These are phyloP conservation scores for Megaleporinus macrocephalus DNA, from an alignment of 2,113 vertebrate species.

Conservation along the genomic window DNA sequence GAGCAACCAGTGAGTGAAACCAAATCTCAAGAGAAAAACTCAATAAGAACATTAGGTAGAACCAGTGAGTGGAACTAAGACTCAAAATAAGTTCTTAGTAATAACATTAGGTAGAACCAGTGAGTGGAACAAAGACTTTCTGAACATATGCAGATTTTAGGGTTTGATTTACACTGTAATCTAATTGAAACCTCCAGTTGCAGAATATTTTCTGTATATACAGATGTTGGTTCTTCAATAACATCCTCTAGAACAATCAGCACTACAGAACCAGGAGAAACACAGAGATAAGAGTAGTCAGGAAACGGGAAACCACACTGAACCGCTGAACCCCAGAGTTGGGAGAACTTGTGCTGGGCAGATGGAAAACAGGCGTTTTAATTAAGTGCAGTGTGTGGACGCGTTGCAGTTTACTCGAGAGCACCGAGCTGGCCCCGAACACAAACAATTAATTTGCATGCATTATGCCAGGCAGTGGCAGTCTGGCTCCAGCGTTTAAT, in stretches of 20 bases:
- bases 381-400: conserved; percentile 50
- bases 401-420: conserved; percentile 25
- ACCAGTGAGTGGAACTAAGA: no score
- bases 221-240: not conserved
- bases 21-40: no score
- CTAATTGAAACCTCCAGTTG: not conserved
- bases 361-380: conserved; percentile 50
- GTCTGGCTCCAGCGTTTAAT: conserved; percentile 11
- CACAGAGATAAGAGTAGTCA: not conserved
- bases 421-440: conserved; percentile 29
- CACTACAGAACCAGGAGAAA: not conserved
- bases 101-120: no score
- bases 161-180: no score
- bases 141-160: no score
- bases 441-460: conserved; percentile 51
- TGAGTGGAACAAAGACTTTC: no score
- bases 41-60: no score
- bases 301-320: conserved; percentile 12
- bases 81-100: no score
- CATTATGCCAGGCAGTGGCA: conserved; percentile 38
- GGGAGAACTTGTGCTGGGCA: conserved; percentile 40
- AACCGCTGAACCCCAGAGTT: conserved; percentile 5
- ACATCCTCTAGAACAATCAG: not conserved
- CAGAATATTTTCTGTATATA: not conserved
- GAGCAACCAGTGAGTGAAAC: no score